A percentile compares a stretch with the other conserved stretches of the same genome.
These are phyloP conservation scores for Rafetus swinhoei DNA, from an alignment of 2,113 vertebrate species.

Conservation along the genomic window DNA sequence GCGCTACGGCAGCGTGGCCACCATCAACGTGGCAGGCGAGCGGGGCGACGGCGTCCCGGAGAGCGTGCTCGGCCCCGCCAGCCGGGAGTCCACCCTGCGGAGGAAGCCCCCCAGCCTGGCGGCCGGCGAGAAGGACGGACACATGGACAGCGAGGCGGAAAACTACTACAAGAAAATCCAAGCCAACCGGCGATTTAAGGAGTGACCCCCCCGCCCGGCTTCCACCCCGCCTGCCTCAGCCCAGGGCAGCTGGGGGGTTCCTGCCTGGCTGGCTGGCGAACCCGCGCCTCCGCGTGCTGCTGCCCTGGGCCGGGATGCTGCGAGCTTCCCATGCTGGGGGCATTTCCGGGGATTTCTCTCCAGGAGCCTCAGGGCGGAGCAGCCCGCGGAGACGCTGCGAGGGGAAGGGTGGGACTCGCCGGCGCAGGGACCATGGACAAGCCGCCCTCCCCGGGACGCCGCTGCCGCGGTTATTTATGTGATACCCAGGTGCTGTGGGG, in stretches of 20 bases:
- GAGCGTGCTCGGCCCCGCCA: constrained; percentile 65
- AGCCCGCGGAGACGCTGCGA: not conserved
- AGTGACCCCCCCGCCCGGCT: constrained; percentile 50
- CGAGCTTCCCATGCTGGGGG: not conserved
- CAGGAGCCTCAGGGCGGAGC: not conserved
- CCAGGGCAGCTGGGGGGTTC: rapidly evolving
- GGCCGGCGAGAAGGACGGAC: constrained; percentile 72
- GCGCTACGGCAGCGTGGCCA: constrained; percentile 73
- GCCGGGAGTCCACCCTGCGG: constrained; percentile 85
- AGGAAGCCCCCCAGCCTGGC: constrained; percentile 77
- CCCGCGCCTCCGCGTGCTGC: not conserved
- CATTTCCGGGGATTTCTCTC: rapidly evolving
- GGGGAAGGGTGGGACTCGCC: too few relatives aligned
- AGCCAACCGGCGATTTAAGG: constrained; percentile 81
- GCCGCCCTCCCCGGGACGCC: too few relatives aligned
- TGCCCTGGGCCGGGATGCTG: not conserved
- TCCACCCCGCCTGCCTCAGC: rapidly evolving
- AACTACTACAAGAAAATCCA: constrained; percentile 90
- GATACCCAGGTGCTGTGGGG: constrained; percentile 42
- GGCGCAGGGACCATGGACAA: not conserved
- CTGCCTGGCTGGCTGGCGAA: not conserved
- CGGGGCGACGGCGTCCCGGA: not conserved
- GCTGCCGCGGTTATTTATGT: not conserved
- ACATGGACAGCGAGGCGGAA: constrained; percentile 79
- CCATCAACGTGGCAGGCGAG: constrained; percentile 72